Evolutionary conservation across 2,888 invertebrate species (phyloP).

Genomic region (Polia nebulosa): DNA sequence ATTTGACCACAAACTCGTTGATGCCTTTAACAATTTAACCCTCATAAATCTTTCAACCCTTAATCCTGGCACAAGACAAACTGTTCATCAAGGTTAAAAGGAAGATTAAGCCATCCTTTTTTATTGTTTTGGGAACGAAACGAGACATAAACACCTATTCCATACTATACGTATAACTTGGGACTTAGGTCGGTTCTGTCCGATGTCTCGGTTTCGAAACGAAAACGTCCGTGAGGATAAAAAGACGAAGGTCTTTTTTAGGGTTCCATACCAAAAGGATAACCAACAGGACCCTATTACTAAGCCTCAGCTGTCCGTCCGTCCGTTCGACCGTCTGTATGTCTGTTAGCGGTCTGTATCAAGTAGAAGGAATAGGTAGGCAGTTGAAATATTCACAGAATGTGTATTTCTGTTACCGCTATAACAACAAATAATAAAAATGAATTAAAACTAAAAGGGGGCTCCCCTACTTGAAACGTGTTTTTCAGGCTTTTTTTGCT

Average conservation of each 20-base stretch:
- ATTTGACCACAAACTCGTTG: conserved; percentile 9
- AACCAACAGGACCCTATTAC: no score
- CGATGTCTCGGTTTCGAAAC: neutral
- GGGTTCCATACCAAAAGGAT: no score
- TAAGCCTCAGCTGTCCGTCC: no score
- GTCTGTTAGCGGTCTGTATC: no score
- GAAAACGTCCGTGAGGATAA: conserved; percentile 7
- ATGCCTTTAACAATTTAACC: conserved; percentile 34
- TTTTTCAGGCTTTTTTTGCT: no score
- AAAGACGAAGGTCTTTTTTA: conserved; percentile 7
- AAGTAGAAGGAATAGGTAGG: no score
- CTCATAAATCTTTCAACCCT: conserved; percentile 43
- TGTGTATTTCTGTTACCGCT: no score
- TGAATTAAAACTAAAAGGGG: no score
- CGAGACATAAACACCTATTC: conserved; percentile 5
- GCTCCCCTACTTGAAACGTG: no score
- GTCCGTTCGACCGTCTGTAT: no score
- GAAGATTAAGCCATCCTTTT: conserved; percentile 30
- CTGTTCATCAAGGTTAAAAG: conserved; percentile 38
- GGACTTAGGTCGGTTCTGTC: neutral
- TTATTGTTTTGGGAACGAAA: conserved; percentile 33
- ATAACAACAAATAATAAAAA: no score
- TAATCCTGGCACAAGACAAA: conserved; percentile 41
- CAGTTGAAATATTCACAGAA: no score
- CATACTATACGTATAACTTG: neutral